A percentile compares a stretch with the other conserved stretches of the same genome.
Evolutionary conservation across 2,797 vertebrate genomes (phyloP).

Genomic region (Hoplostethus mediterraneus): DNA sequence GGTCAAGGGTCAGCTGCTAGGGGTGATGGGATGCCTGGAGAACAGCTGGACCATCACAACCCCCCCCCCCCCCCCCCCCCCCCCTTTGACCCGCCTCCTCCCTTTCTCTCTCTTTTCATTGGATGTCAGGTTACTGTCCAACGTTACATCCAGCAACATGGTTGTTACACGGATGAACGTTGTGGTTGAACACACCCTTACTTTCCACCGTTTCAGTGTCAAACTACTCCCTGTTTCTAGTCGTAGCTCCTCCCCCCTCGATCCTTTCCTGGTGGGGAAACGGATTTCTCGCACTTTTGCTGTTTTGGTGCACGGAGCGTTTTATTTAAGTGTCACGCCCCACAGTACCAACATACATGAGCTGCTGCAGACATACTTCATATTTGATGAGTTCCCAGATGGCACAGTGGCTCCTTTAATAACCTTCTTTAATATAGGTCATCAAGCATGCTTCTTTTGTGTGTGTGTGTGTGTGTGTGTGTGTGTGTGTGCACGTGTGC

Average conservation of each 20-base stretch:
- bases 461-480: conserved; percentile 18
- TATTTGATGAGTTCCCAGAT: conserved; percentile 76
- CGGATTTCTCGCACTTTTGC: too few relatives aligned
- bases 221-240: too few relatives aligned
- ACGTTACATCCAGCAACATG: too few relatives aligned
- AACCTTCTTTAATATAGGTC: conserved; percentile 53
- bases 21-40: neutral
- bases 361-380: conserved; percentile 56
- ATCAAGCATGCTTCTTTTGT: conserved; percentile 3
- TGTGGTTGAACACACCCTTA: too few relatives aligned
- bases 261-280: too few relatives aligned
- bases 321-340: too few relatives aligned
- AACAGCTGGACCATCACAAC: conserved; percentile 7
- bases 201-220: too few relatives aligned
- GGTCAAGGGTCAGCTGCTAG: conserved; percentile 40
- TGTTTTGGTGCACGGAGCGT: too few relatives aligned
- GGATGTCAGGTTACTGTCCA: too few relatives aligned
- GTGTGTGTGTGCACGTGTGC: conserved; percentile 26
- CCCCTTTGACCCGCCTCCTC: conserved; percentile 21
- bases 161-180: too few relatives aligned
- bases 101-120: neutral
- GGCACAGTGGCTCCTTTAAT: conserved; percentile 60
- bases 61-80: conserved; percentile 14
- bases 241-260: too few relatives aligned
- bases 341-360: neutral